Percentiles rank a stretch among this genome's conserved stretches.
These are phyloP conservation scores for Julus scandinavius DNA, from an alignment of 2,888 invertebrate species.

Conservation along the genomic window DNA sequence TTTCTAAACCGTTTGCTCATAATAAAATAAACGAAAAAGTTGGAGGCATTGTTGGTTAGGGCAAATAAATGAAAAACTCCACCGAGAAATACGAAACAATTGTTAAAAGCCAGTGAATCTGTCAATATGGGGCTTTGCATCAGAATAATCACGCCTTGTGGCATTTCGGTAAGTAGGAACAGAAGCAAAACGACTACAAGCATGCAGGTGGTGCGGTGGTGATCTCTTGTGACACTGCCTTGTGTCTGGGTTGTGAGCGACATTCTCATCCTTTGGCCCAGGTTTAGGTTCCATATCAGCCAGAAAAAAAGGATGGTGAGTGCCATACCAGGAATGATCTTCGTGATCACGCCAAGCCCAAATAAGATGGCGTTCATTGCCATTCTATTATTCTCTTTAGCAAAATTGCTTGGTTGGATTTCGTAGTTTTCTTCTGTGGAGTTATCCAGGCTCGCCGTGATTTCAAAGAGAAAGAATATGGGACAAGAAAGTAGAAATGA, in stretches of 20 bases:
- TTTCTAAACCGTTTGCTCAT: background rate
- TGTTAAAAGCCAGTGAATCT: background rate
- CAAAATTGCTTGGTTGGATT: background rate
- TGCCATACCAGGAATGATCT: background rate
- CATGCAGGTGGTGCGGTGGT: background rate
- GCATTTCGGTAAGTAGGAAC: background rate
- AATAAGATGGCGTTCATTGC: background rate
- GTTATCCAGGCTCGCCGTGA: background rate
- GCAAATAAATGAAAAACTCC: background rate
- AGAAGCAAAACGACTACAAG: background rate
- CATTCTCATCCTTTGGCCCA: background rate
- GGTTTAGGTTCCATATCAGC: background rate
- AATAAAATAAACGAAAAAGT: background rate
- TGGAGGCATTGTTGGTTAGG: background rate
- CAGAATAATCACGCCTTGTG: background rate
- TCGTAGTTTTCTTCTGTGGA: background rate
- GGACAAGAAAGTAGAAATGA: background rate
- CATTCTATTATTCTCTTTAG: no score
- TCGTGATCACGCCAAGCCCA: background rate
- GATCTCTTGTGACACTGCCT: background rate
- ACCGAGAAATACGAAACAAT: background rate
- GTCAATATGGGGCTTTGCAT: background rate
- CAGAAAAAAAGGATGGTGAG: background rate
- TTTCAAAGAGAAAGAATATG: background rate
- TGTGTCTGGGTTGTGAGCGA: background rate